Conservation (phyloP, 2,113 vertebrate genomes). For the Bucco capensis region DNA sequence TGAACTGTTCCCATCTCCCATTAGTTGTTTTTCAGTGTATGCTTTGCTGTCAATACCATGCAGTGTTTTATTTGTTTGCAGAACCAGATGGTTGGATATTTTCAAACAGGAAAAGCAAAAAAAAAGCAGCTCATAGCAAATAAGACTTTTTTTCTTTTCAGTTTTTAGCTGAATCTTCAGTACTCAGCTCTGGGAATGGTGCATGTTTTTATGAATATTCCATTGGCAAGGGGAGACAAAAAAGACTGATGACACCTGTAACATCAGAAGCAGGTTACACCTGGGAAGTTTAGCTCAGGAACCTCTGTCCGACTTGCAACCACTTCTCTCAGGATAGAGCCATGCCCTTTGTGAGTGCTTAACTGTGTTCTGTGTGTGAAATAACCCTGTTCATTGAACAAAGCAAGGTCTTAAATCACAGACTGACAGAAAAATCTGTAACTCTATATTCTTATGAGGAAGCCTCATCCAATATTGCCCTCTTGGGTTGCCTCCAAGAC, state of each 20-base stretch:
- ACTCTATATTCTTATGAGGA: not conserved
- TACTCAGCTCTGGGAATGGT: not conserved
- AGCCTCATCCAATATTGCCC: not conserved
- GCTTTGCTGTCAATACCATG: not conserved
- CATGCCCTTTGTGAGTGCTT: not conserved
- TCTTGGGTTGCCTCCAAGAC: not conserved
- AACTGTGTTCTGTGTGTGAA: not conserved
- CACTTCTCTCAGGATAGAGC: not conserved
- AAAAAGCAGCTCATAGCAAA: not conserved
- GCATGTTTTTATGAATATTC: not conserved
- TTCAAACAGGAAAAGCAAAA: not conserved
- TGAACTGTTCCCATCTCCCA: not conserved
- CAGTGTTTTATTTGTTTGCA: conserved; percentile 23
- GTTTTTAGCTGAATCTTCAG: not conserved
- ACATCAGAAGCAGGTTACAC: not conserved
- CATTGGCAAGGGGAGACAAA: accelerated
- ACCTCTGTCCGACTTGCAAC: not conserved
- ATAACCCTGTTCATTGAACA: not conserved
- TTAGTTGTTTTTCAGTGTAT: not conserved
- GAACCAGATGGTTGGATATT: conserved; percentile 41
- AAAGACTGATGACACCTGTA: not conserved
- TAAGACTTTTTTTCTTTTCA: not conserved
- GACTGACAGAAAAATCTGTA: not conserved
- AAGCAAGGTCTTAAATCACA: not conserved
- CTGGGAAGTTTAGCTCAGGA: not conserved